These are phyloP conservation scores for Acanthornis magna DNA, from an alignment of 2,797 vertebrate genomes.

Conservation along the genomic window DNA sequence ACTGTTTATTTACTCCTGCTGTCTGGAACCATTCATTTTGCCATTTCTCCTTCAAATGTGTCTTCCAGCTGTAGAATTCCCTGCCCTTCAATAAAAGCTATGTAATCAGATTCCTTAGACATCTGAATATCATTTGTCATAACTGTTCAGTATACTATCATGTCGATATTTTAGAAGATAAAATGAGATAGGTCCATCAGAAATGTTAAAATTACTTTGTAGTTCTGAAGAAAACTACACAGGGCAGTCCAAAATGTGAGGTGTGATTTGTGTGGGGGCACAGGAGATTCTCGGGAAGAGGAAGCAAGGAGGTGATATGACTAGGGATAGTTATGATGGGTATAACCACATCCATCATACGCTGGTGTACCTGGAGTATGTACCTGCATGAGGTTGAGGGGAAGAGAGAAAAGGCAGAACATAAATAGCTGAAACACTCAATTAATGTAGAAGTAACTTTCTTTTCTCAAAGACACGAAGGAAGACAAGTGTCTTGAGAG, in stretches of 20 bases:
- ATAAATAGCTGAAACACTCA: background rate
- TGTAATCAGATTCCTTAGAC: background rate
- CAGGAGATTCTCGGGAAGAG: background rate
- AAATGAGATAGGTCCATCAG: background rate
- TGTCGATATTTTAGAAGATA: fast-evolving
- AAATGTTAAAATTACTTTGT: background rate
- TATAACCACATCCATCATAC: background rate
- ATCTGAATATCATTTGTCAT: background rate
- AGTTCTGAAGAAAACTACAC: background rate
- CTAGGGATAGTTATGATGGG: background rate
- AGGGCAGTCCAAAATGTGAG: background rate
- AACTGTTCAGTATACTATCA: background rate
- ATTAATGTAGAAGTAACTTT: background rate
- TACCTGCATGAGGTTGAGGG: background rate
- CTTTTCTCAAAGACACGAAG: background rate
- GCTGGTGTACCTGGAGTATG: background rate
- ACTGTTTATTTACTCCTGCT: background rate
- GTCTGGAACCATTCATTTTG: background rate
- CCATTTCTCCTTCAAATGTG: background rate
- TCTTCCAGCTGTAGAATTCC: background rate
- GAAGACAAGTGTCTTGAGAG: background rate
- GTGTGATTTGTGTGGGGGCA: background rate
- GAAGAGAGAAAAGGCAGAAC: background rate
- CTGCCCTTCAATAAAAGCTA: background rate
- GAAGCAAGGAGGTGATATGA: background rate